Evolutionary conservation across 1,140 invertebrate genomes (phyloP).

Genomic region (Bombus huntii): DNA sequence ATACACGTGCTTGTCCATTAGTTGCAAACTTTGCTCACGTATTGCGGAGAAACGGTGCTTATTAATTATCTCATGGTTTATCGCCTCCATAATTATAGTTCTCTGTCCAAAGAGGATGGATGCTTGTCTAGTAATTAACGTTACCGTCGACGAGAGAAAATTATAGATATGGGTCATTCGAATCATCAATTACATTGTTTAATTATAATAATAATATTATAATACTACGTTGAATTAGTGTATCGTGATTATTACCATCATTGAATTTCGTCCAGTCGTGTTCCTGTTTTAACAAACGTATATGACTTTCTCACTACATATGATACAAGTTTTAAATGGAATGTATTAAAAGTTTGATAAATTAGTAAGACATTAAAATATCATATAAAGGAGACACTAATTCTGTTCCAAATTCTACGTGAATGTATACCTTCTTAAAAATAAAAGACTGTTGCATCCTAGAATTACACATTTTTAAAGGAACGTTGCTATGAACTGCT

Average conservation of each 20-base stretch:
- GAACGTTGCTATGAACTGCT: slow-evolving; percentile 24
- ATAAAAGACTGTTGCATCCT: background rate
- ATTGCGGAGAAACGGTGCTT: slow-evolving; percentile 41
- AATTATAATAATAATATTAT: slow-evolving; percentile 14
- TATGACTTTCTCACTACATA: background rate
- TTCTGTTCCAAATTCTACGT: background rate
- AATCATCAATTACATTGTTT: background rate
- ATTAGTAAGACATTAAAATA: background rate
- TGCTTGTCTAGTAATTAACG: slow-evolving; percentile 54
- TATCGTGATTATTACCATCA: background rate
- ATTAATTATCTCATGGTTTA: slow-evolving; percentile 67
- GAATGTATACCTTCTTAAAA: background rate
- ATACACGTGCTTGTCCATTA: background rate
- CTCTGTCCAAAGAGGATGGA: slow-evolving; percentile 44
- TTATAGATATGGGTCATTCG: slow-evolving; percentile 28
- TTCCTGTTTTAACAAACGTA: too few relatives aligned
- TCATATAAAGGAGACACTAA: background rate
- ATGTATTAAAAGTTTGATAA: background rate
- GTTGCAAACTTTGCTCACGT: background rate
- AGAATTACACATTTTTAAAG: slow-evolving; percentile 29
- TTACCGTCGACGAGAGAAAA: slow-evolving; percentile 48
- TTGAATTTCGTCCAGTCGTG: slow-evolving; percentile 4
- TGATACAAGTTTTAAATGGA: background rate
- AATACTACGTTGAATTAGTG: background rate
- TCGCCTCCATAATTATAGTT: slow-evolving; percentile 61